Evolutionary conservation across 1,140 invertebrate genomes (phyloP).

Genomic region (Orchesella cincta): DNA sequence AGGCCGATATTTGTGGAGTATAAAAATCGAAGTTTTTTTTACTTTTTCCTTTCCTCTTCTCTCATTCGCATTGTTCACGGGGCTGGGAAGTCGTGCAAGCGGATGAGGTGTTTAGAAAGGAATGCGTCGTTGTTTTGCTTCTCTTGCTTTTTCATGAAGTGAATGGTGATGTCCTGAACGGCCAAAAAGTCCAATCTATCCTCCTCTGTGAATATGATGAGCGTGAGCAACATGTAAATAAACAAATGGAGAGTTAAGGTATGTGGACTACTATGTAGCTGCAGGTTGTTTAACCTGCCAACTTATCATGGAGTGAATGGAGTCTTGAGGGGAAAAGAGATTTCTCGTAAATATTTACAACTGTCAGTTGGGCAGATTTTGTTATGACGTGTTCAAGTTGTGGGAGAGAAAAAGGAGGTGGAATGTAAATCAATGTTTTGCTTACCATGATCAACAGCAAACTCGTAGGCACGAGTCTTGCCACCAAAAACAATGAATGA

Average conservation of each 20-base stretch:
- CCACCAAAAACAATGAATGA: background rate
- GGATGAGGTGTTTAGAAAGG: constrained; percentile 41
- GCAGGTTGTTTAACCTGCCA: background rate
- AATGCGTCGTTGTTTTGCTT: constrained; percentile 43
- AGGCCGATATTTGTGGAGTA: background rate
- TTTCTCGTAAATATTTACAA: constrained; percentile 4
- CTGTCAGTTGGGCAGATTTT: background rate
- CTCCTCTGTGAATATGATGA: constrained; percentile 13
- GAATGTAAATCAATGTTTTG: background rate
- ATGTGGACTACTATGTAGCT: background rate
- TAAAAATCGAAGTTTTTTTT: background rate
- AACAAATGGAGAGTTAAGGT: background rate
- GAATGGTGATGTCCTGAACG: constrained; percentile 37
- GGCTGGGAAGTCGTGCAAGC: constrained; percentile 3
- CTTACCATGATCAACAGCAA: constrained; percentile 13
- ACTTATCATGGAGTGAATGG: background rate
- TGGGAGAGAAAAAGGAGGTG: background rate
- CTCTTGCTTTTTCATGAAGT: constrained; percentile 40
- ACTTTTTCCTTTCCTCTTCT: background rate
- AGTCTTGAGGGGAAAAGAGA: background rate
- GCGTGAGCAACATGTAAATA: background rate
- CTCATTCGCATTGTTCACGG: background rate
- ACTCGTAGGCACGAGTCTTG: background rate
- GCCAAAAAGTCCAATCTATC: constrained; percentile 37
- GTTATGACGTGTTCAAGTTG: background rate